These are phyloP conservation scores for Chloroclystis v-ata DNA, from an alignment of 2,888 invertebrate species.

Conservation along the genomic window DNA sequence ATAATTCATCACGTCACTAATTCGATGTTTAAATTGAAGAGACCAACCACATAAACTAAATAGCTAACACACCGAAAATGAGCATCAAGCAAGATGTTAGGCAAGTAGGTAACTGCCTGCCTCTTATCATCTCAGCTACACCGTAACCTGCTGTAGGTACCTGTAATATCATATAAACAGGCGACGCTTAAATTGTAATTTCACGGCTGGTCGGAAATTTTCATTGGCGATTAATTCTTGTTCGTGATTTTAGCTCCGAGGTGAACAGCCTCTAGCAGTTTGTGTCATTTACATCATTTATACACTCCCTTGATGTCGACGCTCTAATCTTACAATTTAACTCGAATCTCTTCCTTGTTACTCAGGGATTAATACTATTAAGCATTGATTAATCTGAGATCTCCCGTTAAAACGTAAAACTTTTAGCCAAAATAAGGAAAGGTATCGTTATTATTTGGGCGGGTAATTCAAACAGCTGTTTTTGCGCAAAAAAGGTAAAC, in stretches of 20 bases:
- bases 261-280: slow-evolving; percentile 41
- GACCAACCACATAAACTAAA: no score
- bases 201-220: slow-evolving; percentile 70
- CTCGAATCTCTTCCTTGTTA: slow-evolving; percentile 25
- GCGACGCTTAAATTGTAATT: slow-evolving; percentile 71
- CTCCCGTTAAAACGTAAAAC: background rate
- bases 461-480: slow-evolving; percentile 6
- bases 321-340: slow-evolving; percentile 31
- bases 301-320: slow-evolving; percentile 29
- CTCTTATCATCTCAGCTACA: background rate
- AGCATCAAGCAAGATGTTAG: background rate
- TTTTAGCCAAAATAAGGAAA: background rate
- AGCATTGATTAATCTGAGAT: background rate
- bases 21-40: no score
- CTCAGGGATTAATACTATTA: slow-evolving; percentile 7
- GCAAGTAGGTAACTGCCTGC: background rate
- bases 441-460: slow-evolving; percentile 3
- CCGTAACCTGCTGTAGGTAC: slow-evolving; percentile 15
- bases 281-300: slow-evolving; percentile 41
- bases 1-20: no score
- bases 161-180: slow-evolving; percentile 47
- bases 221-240: slow-evolving; percentile 71
- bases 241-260: slow-evolving; percentile 55
- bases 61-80: background rate
- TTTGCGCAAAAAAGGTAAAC: slow-evolving; percentile 24